These are phyloP conservation scores for Brachylomia viminalis DNA, from an alignment of 2,888 invertebrate genomes.

Conservation along the genomic window DNA sequence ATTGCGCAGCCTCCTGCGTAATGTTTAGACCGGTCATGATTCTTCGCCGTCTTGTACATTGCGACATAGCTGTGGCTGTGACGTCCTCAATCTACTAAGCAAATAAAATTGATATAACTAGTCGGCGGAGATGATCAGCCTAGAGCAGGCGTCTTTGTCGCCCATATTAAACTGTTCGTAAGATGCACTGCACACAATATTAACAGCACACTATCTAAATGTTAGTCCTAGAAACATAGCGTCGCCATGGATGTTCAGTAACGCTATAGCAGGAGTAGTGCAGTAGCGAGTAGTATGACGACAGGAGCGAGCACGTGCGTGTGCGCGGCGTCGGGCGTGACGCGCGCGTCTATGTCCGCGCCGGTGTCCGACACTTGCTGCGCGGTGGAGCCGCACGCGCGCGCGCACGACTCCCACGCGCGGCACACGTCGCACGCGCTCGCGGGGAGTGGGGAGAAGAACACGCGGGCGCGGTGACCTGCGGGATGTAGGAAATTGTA, in stretches of 20 bases:
- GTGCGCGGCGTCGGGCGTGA: constrained; percentile 54
- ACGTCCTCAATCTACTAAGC: neutral
- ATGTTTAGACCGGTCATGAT: neutral
- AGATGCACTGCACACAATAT: constrained; percentile 26
- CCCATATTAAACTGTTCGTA: constrained; percentile 1
- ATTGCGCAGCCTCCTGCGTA: neutral
- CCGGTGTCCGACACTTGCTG: constrained; percentile 69
- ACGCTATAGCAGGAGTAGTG: constrained; percentile 49
- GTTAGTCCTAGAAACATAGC: constrained; percentile 23
- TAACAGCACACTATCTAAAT: constrained; percentile 7
- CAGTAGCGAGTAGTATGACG: constrained; percentile 42
- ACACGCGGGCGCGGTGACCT: constrained; percentile 96
- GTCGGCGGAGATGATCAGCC: constrained; percentile 37
- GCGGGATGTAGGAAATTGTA: neutral
- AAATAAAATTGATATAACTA: constrained; percentile 17
- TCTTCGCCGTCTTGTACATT: neutral
- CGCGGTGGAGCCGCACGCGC: constrained; percentile 81
- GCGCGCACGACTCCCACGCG: constrained; percentile 83
- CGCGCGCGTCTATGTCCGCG: constrained; percentile 37
- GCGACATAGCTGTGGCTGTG: neutral
- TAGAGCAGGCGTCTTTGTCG: neutral
- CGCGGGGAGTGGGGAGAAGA: constrained; percentile 93
- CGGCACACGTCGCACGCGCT: constrained; percentile 96
- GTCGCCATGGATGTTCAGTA: neutral
- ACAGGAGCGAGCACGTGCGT: constrained; percentile 20